These are phyloP conservation scores for Ametastegia equiseti DNA, from an alignment of 2,888 invertebrate genomes.

Conservation along the genomic window DNA sequence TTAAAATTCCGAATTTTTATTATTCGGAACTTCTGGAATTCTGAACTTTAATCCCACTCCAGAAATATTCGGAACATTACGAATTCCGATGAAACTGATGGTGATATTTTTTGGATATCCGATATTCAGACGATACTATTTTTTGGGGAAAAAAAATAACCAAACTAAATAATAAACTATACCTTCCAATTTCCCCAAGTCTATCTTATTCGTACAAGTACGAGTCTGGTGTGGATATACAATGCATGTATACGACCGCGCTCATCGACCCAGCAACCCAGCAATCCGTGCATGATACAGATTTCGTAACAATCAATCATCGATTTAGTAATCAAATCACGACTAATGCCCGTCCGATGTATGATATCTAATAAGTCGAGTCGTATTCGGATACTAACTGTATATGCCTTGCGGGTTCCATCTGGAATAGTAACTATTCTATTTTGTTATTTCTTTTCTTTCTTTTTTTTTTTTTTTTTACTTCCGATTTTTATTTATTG, in stretches of 20 bases:
- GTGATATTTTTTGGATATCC: too few species aligned
- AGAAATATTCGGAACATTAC: too few species aligned
- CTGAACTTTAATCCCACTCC: neutral
- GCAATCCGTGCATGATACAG: slow-evolving; percentile 24
- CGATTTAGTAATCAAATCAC: slow-evolving; percentile 12
- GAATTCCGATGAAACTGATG: too few species aligned
- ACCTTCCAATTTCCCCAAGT: too few species aligned
- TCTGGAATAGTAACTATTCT: neutral
- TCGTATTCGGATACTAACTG: slow-evolving; percentile 4
- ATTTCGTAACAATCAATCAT: slow-evolving; percentile 25
- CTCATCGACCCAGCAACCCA: neutral
- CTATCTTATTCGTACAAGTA: too few species aligned
- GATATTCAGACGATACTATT: too few species aligned
- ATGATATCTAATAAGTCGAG: neutral
- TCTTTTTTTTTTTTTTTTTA: neutral
- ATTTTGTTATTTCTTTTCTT: neutral
- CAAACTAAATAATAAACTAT: too few species aligned
- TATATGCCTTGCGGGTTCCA: neutral
- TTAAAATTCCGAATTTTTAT: neutral
- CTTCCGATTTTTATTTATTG: neutral
- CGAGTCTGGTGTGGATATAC: too few species aligned
- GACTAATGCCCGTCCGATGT: slow-evolving; percentile 3
- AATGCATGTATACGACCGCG: neutral
- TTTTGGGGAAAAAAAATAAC: too few species aligned
- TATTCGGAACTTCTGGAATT: neutral